These are phyloP conservation scores for Trissonchulus latispiculum DNA, from an alignment of 2,888 invertebrate species.

Conservation along the genomic window DNA sequence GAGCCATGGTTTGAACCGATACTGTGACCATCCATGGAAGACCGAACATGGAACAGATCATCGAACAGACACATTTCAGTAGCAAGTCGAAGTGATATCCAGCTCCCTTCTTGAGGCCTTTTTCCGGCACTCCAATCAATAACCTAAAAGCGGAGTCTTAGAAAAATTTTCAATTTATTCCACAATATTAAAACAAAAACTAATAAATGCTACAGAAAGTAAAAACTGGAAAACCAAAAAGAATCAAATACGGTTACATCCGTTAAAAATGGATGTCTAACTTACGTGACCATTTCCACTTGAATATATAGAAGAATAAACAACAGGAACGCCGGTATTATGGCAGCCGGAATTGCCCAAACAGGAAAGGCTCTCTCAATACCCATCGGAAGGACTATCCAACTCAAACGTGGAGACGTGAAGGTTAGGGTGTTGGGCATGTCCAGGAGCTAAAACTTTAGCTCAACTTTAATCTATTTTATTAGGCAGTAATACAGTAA, in stretches of 20 bases:
- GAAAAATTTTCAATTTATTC: too few relatives aligned
- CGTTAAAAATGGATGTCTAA: too few relatives aligned
- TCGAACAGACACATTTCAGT: conserved; percentile 68
- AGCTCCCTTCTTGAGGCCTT: conserved; percentile 77
- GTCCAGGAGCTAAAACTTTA: neutral
- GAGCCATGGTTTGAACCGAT: conserved; percentile 78
- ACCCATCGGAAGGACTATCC: neutral
- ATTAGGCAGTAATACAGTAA: conserved; percentile 61
- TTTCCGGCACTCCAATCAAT: too few relatives aligned
- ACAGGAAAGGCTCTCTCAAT: conserved; percentile 45
- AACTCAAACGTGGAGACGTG: neutral
- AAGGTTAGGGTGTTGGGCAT: neutral
- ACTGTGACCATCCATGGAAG: conserved; percentile 93
- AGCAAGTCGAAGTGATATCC: conserved; percentile 91
- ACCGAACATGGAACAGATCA: conserved; percentile 67
- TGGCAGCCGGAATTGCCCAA: conserved; percentile 53
- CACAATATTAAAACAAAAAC: too few relatives aligned
- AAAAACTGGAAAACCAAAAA: too few relatives aligned
- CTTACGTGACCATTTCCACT: conserved; percentile 86
- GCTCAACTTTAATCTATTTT: conserved; percentile 62
- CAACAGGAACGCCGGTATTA: conserved; percentile 75
- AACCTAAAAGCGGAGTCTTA: too few relatives aligned
- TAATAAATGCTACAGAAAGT: too few relatives aligned
- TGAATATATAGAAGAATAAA: conserved; percentile 89
- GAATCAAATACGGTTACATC: too few relatives aligned